Conservation (phyloP, 2,113 vertebrate genomes). For the Anolis sagrei region DNA sequence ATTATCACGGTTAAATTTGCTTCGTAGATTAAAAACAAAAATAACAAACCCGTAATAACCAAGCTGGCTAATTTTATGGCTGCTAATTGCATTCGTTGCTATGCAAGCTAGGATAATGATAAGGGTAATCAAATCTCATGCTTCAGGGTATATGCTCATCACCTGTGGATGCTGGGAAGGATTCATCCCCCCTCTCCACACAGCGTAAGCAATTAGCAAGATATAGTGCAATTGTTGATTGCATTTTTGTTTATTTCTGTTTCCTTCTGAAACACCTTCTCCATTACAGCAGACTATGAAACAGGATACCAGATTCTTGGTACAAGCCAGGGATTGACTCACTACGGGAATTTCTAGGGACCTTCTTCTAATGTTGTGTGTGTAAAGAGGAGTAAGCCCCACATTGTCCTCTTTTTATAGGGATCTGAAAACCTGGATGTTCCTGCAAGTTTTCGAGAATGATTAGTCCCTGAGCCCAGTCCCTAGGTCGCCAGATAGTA, state of each 20-base stretch:
- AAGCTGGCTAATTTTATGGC: slow-evolving; percentile 81
- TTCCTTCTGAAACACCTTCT: slow-evolving; percentile 56
- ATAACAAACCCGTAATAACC: slow-evolving; percentile 55
- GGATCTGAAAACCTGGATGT: no score
- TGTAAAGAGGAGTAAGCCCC: not conserved
- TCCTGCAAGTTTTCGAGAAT: no score
- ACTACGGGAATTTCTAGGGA: slow-evolving; percentile 55
- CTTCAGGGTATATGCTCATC: slow-evolving; percentile 81
- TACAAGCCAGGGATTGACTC: slow-evolving; percentile 45
- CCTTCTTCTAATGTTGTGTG: not conserved
- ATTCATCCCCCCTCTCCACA: slow-evolving; percentile 53
- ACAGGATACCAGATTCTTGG: slow-evolving; percentile 39
- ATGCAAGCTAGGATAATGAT: slow-evolving; percentile 80
- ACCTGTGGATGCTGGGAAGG: slow-evolving; percentile 73
- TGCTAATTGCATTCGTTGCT: slow-evolving; percentile 77
- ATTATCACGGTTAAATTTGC: slow-evolving; percentile 67
- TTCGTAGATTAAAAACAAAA: slow-evolving; percentile 63
- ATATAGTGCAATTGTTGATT: slow-evolving; percentile 50
- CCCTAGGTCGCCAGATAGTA: no score
- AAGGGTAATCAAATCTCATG: slow-evolving; percentile 84
- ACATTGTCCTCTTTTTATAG: no score
- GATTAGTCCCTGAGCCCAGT: no score
- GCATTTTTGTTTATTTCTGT: slow-evolving; percentile 62
- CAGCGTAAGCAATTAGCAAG: slow-evolving; percentile 65
- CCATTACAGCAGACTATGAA: slow-evolving; percentile 47